Evolutionary conservation across 2,113 vertebrate species (phyloP).

Genomic region (Egretta garzetta): DNA sequence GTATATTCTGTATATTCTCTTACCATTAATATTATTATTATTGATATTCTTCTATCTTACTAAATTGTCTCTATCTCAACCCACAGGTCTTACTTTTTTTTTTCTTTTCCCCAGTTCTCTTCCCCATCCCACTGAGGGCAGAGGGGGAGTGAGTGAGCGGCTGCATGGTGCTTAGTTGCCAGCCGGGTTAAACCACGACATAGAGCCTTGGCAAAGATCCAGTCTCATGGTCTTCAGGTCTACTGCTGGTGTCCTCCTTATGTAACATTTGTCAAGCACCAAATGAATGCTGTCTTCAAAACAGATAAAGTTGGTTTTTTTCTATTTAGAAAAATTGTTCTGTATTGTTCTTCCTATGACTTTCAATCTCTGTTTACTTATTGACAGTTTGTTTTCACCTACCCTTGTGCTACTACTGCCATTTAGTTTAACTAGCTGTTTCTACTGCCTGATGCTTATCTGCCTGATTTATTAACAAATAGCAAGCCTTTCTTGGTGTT

Average conservation of each 20-base stretch:
- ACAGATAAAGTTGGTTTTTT: not conserved
- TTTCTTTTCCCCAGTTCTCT: too few relatives aligned
- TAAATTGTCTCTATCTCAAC: too few relatives aligned
- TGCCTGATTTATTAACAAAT: not conserved
- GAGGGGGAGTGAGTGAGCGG: too few relatives aligned
- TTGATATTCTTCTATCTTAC: too few relatives aligned
- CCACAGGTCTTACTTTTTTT: too few relatives aligned
- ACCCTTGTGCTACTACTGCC: not conserved
- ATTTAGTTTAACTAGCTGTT: not conserved
- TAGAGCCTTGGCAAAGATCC: not conserved
- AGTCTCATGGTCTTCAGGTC: not conserved
- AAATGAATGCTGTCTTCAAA: not conserved
- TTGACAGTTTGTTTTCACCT: not conserved
- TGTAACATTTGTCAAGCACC: not conserved
- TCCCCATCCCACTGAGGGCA: too few relatives aligned
- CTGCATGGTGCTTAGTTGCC: too few relatives aligned
- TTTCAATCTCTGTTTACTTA: not conserved
- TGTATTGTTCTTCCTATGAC: not conserved
- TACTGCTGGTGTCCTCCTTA: not conserved
- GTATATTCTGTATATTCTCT: too few relatives aligned
- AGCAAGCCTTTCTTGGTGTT: not conserved
- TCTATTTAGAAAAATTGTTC: not conserved
- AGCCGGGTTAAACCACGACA: too few relatives aligned
- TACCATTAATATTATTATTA: too few relatives aligned
- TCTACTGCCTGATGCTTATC: not conserved